Percentiles rank a stretch among this genome's conserved stretches.
Evolutionary conservation across 2,113 vertebrate genomes (phyloP).

Genomic region (Tonatia bakeri): DNA sequence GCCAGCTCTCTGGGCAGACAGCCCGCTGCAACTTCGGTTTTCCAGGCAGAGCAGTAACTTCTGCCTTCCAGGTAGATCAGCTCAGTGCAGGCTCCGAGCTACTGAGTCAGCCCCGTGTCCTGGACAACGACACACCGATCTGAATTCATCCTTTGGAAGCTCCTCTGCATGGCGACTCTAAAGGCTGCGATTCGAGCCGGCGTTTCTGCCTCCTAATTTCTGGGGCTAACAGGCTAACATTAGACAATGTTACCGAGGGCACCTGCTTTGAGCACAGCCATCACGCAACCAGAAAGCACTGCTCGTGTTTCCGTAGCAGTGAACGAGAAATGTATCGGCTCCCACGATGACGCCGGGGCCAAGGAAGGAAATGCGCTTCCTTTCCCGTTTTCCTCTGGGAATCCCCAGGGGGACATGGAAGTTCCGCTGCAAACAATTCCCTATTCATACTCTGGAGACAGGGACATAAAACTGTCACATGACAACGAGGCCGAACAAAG

Average conservation of each 20-base stretch:
- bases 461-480: slow-evolving; percentile 39
- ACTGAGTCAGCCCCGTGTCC: not conserved
- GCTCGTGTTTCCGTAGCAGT: not conserved
- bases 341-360: not conserved
- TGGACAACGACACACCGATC: not conserved
- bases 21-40: not conserved
- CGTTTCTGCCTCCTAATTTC: not conserved
- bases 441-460: slow-evolving; percentile 31
- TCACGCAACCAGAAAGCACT: not conserved
- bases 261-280: not conserved
- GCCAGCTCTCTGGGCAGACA: not conserved
- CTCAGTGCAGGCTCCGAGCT: not conserved
- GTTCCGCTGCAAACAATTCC: not conserved
- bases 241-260: not conserved
- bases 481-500: slow-evolving; percentile 16
- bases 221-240: not conserved
- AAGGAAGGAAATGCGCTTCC: slow-evolving; percentile 27
- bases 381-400: slow-evolving; percentile 24
- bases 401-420: slow-evolving; percentile 17
- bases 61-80: not conserved
- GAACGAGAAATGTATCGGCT: not conserved
- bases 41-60: not conserved
- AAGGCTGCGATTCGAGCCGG: not conserved
- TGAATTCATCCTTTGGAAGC: not conserved
- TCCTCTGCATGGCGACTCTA: not conserved